These are phyloP conservation scores for Dendropsophus ebraccatus DNA, from an alignment of 2,113 vertebrate species.

Conservation along the genomic window DNA sequence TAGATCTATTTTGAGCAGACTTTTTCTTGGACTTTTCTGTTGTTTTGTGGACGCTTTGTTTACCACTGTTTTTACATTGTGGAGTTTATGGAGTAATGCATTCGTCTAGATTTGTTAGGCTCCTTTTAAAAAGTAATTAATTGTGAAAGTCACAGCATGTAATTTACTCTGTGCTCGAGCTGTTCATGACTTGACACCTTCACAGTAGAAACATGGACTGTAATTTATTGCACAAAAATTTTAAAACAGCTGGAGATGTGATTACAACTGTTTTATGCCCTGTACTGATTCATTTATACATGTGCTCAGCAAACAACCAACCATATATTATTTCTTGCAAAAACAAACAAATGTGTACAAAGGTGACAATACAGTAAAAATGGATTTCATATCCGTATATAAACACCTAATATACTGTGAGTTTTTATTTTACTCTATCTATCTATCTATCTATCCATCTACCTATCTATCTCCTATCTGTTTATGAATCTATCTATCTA, in stretches of 20 bases:
- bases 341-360: not conserved
- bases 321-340: slow-evolving; percentile 20
- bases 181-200: slow-evolving; percentile 49
- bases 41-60: not conserved
- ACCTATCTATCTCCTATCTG: not conserved
- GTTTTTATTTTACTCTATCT: not conserved
- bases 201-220: slow-evolving; percentile 46
- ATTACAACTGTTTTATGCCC: slow-evolving; percentile 53
- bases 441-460: not conserved
- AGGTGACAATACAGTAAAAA: not conserved
- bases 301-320: slow-evolving; percentile 42
- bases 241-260: slow-evolving; percentile 44
- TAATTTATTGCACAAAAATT: slow-evolving; percentile 53
- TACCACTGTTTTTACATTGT: not conserved
- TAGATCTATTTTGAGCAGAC: no score
- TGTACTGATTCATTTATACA: slow-evolving; percentile 39
- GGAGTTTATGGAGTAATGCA: not conserved
- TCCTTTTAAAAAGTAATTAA: slow-evolving; percentile 50
- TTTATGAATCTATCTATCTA: not conserved
- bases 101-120: slow-evolving; percentile 23
- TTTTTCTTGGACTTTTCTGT: not conserved
- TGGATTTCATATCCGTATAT: not conserved
- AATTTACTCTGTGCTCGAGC: slow-evolving; percentile 39
- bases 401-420: not conserved
- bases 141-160: slow-evolving; percentile 41